Percentiles rank a stretch among this genome's conserved stretches.
These are phyloP conservation scores for Gobiocypris rarus DNA, from an alignment of 2,113 vertebrate species.

Conservation along the genomic window DNA sequence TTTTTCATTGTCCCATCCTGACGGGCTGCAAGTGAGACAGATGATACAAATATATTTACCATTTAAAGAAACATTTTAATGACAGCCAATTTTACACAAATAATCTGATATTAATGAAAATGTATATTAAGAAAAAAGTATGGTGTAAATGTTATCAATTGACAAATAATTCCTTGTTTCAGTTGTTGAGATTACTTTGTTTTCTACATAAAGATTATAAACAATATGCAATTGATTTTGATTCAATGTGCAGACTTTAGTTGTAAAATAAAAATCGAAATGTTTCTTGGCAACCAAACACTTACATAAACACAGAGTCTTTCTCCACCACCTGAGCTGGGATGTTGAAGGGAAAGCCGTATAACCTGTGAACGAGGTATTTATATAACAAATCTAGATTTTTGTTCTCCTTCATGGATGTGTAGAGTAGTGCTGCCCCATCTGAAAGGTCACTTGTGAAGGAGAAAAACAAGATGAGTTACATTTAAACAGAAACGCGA, in stretches of 20 bases:
- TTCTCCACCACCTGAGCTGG: slow-evolving; percentile 95
- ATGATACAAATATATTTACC: background rate
- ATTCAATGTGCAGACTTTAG: background rate
- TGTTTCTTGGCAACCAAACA: background rate
- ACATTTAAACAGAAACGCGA: background rate
- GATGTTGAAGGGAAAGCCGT: slow-evolving; percentile 93
- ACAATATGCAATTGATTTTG: background rate
- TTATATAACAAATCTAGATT: slow-evolving; percentile 98
- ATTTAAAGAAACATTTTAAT: background rate
- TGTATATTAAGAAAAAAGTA: too few species aligned
- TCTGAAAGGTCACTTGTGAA: slow-evolving; percentile 82
- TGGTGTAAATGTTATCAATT: too few species aligned
- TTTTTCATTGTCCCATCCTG: slow-evolving; percentile 99
- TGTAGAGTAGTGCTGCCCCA: slow-evolving; percentile 96
- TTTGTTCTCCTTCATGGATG: slow-evolving; percentile 98
- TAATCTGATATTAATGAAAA: too few species aligned
- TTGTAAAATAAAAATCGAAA: too few species aligned
- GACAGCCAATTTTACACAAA: too few species aligned
- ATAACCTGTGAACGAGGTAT: slow-evolving; percentile 96
- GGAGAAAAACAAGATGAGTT: slow-evolving; percentile 65
- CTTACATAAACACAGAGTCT: slow-evolving; percentile 98
- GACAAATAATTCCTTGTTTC: too few species aligned
- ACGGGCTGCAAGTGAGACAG: slow-evolving; percentile 79
- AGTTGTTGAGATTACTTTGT: too few species aligned
- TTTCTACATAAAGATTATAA: background rate